Evolutionary conservation across 2,888 invertebrate genomes (phyloP).

Genomic region (Lottia scabra): DNA sequence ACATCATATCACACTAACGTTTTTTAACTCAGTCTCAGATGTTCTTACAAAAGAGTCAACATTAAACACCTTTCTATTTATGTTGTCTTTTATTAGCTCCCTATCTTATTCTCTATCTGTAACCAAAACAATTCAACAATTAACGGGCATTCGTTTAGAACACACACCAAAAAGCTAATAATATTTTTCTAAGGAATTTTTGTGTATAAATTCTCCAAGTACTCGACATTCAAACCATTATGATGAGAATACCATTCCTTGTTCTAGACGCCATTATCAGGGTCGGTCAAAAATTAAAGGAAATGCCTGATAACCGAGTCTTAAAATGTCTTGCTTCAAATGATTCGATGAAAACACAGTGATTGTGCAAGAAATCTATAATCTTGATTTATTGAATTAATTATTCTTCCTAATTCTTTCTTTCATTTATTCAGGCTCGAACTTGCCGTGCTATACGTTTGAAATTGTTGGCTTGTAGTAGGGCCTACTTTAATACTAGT

Average conservation of each 20-base stretch:
- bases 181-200: slow-evolving; percentile 3
- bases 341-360: no score
- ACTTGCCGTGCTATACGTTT: no score
- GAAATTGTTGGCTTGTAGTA: no score
- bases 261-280: neutral
- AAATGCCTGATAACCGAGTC: neutral
- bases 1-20: no score
- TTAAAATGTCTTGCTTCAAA: neutral
- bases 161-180: slow-evolving; percentile 4
- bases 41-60: neutral
- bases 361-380: no score
- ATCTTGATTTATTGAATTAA: no score
- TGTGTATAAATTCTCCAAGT: slow-evolving; percentile 4
- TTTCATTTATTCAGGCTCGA: no score
- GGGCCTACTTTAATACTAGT: no score
- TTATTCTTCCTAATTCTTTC: no score
- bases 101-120: neutral
- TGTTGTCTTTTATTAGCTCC: neutral
- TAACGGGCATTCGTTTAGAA: slow-evolving; percentile 1
- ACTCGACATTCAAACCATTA: neutral
- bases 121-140: slow-evolving; percentile 3
- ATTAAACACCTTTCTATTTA: neutral
- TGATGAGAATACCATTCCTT: neutral
- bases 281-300: neutral
- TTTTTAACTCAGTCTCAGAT: no score